phyloP scores from a whole-genome alignment of 2,113 vertebrate species.

The Coryphaenoides rupestris region DNA sequence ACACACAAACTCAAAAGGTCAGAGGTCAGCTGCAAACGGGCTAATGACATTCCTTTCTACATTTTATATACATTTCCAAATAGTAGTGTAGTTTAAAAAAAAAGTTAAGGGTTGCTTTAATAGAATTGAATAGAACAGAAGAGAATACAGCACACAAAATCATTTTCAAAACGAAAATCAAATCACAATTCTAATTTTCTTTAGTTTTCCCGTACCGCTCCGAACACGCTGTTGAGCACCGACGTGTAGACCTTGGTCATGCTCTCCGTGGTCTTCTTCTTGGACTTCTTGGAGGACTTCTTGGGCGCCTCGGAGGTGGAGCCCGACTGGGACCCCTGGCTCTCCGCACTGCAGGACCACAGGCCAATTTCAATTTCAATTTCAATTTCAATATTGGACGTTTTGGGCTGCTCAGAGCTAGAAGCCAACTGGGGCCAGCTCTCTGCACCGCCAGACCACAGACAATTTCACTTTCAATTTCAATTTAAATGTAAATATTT shows the following conservation, averaged over 20 bases:
- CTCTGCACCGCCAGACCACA: background rate
- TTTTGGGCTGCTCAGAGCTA: background rate
- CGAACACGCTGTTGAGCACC: constrained; percentile 70
- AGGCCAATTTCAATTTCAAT: background rate
- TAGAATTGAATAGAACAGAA: background rate
- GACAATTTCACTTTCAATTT: background rate
- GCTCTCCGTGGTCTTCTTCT: constrained; percentile 60
- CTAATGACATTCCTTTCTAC: background rate
- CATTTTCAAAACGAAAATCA: background rate
- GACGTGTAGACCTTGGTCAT: constrained; percentile 69
- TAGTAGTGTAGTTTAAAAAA: background rate
- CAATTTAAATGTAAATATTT: background rate
- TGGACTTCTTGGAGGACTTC: constrained; percentile 60
- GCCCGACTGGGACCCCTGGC: constrained; percentile 31
- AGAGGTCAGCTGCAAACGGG: background rate
- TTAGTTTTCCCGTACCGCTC: constrained; percentile 55
- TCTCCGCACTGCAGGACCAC: background rate
- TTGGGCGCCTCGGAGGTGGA: constrained; percentile 49
- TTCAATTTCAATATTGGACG: background rate
- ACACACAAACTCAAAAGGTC: background rate
- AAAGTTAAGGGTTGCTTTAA: background rate
- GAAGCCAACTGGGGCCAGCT: background rate
- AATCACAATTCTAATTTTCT: background rate
- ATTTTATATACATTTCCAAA: background rate
- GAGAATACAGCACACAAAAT: background rate